phyloP scores from a whole-genome alignment of 2,888 invertebrate genomes.

The Ochropacha duplaris region DNA sequence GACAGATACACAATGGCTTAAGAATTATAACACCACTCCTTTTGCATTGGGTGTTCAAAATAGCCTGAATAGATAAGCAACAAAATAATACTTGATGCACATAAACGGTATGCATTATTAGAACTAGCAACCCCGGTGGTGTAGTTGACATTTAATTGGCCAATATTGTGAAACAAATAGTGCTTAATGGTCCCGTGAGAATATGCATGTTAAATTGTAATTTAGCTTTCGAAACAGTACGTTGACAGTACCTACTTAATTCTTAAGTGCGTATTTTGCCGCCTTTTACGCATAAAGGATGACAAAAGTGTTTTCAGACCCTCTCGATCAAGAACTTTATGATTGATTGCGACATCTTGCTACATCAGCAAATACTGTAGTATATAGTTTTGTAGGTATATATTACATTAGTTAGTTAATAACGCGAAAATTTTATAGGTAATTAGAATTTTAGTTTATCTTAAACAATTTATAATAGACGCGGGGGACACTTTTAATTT shows the following conservation, averaged over 20 bases:
- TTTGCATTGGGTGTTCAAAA: too few relatives aligned
- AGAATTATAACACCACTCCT: too few relatives aligned
- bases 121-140: too few relatives aligned
- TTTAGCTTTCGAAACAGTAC: neutral
- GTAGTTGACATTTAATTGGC: too few relatives aligned
- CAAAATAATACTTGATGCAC: too few relatives aligned
- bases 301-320: neutral
- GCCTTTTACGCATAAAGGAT: neutral
- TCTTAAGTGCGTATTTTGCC: neutral
- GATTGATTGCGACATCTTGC: neutral
- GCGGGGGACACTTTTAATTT: too few relatives aligned
- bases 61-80: too few relatives aligned
- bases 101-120: too few relatives aligned
- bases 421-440: neutral
- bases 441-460: too few relatives aligned
- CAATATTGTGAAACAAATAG: neutral
- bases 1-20: too few relatives aligned
- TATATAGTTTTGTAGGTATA: too few relatives aligned
- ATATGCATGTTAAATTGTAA: neutral
- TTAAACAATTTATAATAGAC: too few relatives aligned
- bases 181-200: neutral
- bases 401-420: neutral
- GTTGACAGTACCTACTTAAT: neutral
- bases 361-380: neutral
- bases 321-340: neutral